phyloP scores from a whole-genome alignment of 2,113 vertebrate species.

The Macroglossus sobrinus region DNA sequence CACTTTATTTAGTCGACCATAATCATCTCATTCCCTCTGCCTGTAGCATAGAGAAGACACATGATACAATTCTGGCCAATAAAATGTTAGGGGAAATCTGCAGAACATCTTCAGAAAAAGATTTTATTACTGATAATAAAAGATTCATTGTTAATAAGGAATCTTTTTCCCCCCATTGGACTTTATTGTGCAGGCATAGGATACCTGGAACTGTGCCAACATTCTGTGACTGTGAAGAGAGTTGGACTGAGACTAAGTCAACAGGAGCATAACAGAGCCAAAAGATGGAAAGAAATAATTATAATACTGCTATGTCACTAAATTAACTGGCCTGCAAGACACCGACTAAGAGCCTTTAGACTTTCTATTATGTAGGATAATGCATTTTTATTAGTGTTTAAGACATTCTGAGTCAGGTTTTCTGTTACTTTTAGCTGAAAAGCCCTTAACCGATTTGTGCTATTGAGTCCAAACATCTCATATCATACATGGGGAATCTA shows the following conservation, averaged over 20 bases:
- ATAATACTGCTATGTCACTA: background rate
- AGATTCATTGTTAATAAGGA: background rate
- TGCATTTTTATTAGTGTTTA: constrained; percentile 23
- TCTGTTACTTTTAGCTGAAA: background rate
- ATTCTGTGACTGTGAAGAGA: background rate
- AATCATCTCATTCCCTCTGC: background rate
- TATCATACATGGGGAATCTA: background rate
- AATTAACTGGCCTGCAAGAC: background rate
- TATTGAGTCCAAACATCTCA: background rate
- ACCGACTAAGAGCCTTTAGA: background rate
- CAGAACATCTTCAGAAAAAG: background rate
- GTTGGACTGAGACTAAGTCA: background rate
- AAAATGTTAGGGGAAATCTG: background rate
- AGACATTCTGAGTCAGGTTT: background rate
- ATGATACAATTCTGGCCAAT: background rate
- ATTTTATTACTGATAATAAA: background rate
- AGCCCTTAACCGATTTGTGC: background rate
- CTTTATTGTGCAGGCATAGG: background rate
- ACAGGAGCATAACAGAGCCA: background rate
- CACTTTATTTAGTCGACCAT: background rate
- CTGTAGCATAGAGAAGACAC: background rate
- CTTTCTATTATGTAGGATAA: background rate
- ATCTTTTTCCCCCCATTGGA: background rate
- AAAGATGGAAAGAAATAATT: background rate
- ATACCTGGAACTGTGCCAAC: background rate